Percentiles rank a stretch among this genome's conserved stretches.
phyloP scores from a whole-genome alignment of 2,888 invertebrate genomes.

The Hetaerina titia region DNA sequence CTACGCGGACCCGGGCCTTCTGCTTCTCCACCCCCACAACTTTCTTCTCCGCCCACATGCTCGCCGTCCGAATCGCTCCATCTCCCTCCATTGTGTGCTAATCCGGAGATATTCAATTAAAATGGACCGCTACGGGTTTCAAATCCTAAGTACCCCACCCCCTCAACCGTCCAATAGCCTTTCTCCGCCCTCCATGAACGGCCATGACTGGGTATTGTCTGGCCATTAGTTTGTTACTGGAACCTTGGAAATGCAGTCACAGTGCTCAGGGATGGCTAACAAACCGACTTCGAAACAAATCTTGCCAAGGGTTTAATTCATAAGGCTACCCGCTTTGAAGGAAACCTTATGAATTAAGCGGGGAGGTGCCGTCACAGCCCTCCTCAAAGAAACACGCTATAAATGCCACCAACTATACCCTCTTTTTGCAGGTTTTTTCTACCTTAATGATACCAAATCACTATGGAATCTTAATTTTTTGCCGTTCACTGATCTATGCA shows the following conservation, averaged over 20 bases:
- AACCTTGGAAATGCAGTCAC: slow-evolving; percentile 15
- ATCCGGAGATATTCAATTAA: slow-evolving; percentile 66
- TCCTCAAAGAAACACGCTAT: background rate
- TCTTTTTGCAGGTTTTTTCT: too few relatives aligned
- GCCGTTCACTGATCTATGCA: too few relatives aligned
- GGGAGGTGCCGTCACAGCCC: background rate
- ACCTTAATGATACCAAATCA: too few relatives aligned
- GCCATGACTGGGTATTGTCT: background rate
- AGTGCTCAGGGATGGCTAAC: background rate
- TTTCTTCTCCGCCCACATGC: background rate
- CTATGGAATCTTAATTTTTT: too few relatives aligned
- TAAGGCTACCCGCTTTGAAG: background rate
- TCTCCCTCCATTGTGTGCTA: slow-evolving; percentile 61
- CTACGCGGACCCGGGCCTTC: background rate
- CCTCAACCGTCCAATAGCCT: background rate
- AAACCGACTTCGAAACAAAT: slow-evolving; percentile 15
- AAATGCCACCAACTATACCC: too few relatives aligned
- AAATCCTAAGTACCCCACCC: background rate
- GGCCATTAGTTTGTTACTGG: slow-evolving; percentile 6
- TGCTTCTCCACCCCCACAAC: background rate
- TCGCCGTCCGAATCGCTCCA: background rate
- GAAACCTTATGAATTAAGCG: background rate
- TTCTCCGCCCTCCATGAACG: background rate
- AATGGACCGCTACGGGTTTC: slow-evolving; percentile 2
- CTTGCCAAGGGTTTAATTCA: slow-evolving; percentile 18